A percentile compares a stretch with the other conserved stretches of the same genome.
Evolutionary conservation across 2,888 invertebrate species (phyloP).

Genomic region (Macropis europaea): DNA sequence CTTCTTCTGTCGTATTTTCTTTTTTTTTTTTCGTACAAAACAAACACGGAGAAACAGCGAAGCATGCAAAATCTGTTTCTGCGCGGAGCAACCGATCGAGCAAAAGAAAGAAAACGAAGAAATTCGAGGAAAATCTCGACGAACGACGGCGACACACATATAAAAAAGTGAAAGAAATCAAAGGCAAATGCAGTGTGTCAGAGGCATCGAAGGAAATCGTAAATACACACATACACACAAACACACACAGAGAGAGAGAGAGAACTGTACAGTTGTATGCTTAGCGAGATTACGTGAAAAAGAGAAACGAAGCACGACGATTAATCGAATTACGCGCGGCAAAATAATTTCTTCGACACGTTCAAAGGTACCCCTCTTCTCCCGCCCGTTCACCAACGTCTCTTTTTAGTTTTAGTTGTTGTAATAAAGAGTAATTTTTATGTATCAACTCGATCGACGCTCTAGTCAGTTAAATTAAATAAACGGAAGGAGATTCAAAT

Average conservation of each 20-base stretch:
- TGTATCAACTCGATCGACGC: conserved; percentile 57
- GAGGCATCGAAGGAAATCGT: background rate
- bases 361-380: too few relatives aligned
- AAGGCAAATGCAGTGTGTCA: background rate
- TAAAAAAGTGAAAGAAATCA: background rate
- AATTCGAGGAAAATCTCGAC: too few relatives aligned
- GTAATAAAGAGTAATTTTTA: conserved; percentile 62
- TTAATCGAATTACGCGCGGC: conserved; percentile 9
- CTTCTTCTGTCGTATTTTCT: too few relatives aligned
- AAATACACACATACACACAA: background rate
- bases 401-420: conserved; percentile 60
- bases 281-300: conserved; percentile 2
- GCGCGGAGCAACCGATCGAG: too few relatives aligned
- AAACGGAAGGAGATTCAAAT: conserved; percentile 56
- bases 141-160: background rate
- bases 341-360: conserved; percentile 16
- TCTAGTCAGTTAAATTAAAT: conserved; percentile 66
- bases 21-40: background rate
- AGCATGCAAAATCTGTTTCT: too few relatives aligned
- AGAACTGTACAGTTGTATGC: conserved; percentile 23
- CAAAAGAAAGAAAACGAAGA: too few relatives aligned
- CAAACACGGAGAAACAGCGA: background rate
- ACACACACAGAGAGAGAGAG: background rate
- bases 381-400: too few relatives aligned
- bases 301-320: background rate